Conservation (phyloP, 2,888 invertebrate genomes). For the Uloborus plumipes region DNA sequence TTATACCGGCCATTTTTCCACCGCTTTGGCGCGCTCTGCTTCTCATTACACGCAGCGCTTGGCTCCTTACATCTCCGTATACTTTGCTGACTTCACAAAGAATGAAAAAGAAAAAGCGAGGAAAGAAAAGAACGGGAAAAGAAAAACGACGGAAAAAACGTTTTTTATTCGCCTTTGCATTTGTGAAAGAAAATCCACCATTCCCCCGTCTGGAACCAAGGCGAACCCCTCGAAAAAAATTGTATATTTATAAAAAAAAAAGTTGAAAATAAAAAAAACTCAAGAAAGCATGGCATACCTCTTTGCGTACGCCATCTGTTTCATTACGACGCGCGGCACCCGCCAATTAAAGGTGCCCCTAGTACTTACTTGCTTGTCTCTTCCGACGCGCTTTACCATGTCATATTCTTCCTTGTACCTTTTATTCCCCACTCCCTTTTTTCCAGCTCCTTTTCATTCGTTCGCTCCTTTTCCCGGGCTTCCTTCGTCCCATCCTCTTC, state of each 20-base stretch:
- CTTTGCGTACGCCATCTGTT: constrained; percentile 57
- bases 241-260: constrained; percentile 51
- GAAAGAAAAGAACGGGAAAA: constrained; percentile 4
- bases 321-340: constrained; percentile 56
- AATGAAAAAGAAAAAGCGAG: constrained; percentile 12
- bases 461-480: constrained; percentile 6
- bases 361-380: constrained; percentile 41
- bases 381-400: constrained; percentile 62
- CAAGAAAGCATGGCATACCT: constrained; percentile 30
- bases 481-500: constrained; percentile 28
- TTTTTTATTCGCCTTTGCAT: constrained; percentile 20
- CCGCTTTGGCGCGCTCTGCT: constrained; percentile 56
- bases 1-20: constrained; percentile 63
- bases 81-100: constrained; percentile 63
- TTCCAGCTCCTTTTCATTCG: constrained; percentile 24
- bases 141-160: constrained; percentile 16
- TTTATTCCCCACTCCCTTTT: constrained; percentile 25
- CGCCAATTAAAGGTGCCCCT: constrained; percentile 56
- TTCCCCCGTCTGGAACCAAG: constrained; percentile 30
- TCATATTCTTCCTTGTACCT: constrained; percentile 59
- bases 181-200: constrained; percentile 41
- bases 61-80: constrained; percentile 63
- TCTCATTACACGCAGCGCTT: constrained; percentile 63
- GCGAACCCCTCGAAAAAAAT: constrained; percentile 42
- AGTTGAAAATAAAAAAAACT: constrained; percentile 2